These are phyloP conservation scores for Rhopalosiphum maidis DNA, from an alignment of 1,140 invertebrate genomes.

Conservation along the genomic window DNA sequence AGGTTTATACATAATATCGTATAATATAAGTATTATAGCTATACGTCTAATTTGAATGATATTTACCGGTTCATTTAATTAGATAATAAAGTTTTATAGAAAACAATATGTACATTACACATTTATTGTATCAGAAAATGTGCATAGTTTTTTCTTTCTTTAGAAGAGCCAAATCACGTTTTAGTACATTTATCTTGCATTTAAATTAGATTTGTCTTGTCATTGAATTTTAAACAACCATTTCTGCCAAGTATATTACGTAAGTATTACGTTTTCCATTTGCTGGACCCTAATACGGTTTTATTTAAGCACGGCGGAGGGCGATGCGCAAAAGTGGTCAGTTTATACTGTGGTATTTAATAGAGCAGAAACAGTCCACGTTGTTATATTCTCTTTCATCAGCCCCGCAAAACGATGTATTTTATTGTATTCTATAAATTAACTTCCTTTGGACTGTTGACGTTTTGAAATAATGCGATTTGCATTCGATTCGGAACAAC, in stretches of 20 bases:
- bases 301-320: neutral
- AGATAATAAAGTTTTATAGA: neutral
- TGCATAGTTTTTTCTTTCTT: neutral
- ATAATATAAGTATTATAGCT: too few species aligned
- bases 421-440: constrained; percentile 40
- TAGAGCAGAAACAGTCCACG: neutral
- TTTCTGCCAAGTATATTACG: neutral
- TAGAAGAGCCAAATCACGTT: neutral
- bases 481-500: constrained; percentile 27
- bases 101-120: neutral
- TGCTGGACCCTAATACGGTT: neutral
- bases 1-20: too few species aligned
- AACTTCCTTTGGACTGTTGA: constrained; percentile 36
- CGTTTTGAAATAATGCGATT: constrained; percentile 40
- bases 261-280: neutral
- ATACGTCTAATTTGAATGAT: neutral
- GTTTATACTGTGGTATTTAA: neutral
- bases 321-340: neutral
- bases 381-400: neutral
- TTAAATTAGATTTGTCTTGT: neutral
- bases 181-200: neutral
- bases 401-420: neutral
- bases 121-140: neutral
- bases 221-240: neutral
- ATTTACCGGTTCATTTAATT: neutral